These are phyloP conservation scores for Limanda limanda DNA, from an alignment of 2,113 vertebrate species.

Conservation along the genomic window DNA sequence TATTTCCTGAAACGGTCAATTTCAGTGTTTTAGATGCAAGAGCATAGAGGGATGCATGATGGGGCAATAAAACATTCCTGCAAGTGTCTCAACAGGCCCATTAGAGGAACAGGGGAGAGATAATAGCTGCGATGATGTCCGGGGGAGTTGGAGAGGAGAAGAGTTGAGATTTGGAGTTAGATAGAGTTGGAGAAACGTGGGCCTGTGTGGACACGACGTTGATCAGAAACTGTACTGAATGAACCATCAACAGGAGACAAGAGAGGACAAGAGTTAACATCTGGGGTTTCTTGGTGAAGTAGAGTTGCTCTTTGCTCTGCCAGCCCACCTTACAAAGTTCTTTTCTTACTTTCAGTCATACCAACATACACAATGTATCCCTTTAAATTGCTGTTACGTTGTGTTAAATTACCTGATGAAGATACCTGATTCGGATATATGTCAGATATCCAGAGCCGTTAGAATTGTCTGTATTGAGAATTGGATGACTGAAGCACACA, in stretches of 20 bases:
- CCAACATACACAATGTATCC: too few relatives aligned
- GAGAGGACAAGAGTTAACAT: neutral
- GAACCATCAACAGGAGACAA: neutral
- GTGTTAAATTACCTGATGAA: neutral
- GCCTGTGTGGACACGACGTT: slow-evolving; percentile 22
- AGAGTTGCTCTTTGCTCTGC: too few relatives aligned
- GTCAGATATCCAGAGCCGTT: neutral
- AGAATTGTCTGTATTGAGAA: too few relatives aligned
- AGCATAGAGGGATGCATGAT: slow-evolving; percentile 16
- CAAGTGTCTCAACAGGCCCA: slow-evolving; percentile 50
- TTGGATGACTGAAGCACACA: too few relatives aligned
- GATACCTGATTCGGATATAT: too few relatives aligned
- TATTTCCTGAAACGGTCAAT: slow-evolving; percentile 7
- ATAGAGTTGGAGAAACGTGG: neutral
- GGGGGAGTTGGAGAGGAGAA: neutral
- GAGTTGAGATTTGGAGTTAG: neutral
- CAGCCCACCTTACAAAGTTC: too few relatives aligned
- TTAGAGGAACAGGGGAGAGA: neutral
- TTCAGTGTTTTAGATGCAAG: slow-evolving; percentile 13
- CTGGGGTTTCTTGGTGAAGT: too few relatives aligned
- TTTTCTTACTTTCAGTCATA: neutral
- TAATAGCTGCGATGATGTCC: neutral
- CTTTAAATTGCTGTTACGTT: too few relatives aligned
- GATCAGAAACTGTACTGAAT: neutral
- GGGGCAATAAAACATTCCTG: slow-evolving; percentile 47